Percentiles rank a stretch among this genome's conserved stretches.
Conservation (phyloP, 2,113 vertebrate species). For the Protobothrops flavoviridis region DNA sequence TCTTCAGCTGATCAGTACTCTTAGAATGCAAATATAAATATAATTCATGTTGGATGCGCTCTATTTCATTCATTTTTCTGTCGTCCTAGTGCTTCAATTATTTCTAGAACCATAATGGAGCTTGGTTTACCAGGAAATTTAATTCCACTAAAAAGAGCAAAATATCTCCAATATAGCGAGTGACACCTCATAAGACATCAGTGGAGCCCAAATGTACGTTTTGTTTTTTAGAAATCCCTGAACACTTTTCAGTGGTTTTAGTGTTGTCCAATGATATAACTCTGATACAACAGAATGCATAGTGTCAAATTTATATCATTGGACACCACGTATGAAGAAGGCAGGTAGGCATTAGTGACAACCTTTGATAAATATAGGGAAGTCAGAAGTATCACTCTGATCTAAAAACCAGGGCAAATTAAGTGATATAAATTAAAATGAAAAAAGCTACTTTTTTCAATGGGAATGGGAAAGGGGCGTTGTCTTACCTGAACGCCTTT, state of each 20-base stretch:
- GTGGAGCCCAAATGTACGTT: neutral
- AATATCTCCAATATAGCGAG: slow-evolving; percentile 37
- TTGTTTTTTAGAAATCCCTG: neutral
- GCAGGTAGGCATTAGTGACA: neutral
- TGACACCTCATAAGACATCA: neutral
- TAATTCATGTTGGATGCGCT: slow-evolving; percentile 41
- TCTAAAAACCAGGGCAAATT: neutral
- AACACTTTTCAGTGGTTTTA: neutral
- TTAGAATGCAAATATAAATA: slow-evolving; percentile 53
- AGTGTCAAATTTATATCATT: neutral
- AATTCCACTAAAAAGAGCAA: slow-evolving; percentile 34
- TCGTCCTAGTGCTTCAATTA: slow-evolving; percentile 40
- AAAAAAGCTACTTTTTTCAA: neutral
- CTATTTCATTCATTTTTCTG: slow-evolving; percentile 39
- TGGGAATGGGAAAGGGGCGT: neutral
- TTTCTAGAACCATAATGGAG: slow-evolving; percentile 39
- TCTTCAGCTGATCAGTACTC: slow-evolving; percentile 51
- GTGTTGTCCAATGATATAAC: neutral
- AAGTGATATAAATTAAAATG: neutral
- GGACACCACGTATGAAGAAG: neutral
- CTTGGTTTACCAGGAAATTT: slow-evolving; percentile 18
- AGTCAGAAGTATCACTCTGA: neutral
- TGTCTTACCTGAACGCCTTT: too few species aligned
- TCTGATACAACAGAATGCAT: neutral
- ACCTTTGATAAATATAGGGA: neutral